Evolutionary conservation across 2,797 vertebrate genomes (phyloP).

Genomic region (Chaunax sp.): DNA sequence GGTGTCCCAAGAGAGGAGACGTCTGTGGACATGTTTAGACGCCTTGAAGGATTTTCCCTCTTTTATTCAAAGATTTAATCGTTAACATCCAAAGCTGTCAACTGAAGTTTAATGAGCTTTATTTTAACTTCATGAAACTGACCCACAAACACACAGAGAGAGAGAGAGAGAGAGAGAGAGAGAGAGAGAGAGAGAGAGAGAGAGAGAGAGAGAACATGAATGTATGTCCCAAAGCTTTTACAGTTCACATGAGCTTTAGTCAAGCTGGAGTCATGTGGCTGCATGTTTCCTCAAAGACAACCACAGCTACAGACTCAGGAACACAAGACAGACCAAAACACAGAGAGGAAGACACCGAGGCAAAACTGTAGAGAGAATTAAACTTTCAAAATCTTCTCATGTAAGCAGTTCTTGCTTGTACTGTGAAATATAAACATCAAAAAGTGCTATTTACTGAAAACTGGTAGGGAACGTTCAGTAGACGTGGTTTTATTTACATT

Average conservation of each 20-base stretch:
- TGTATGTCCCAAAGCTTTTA: constrained; percentile 43
- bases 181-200: no score
- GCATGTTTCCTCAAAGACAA: constrained; percentile 50
- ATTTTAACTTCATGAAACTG: constrained; percentile 52
- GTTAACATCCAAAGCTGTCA: constrained; percentile 53
- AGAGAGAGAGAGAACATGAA: no score
- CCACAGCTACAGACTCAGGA: constrained; percentile 20
- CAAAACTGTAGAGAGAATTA: no score
- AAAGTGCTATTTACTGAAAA: no score
- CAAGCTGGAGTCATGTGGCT: constrained; percentile 72
- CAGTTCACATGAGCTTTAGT: constrained; percentile 72
- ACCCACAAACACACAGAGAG: constrained; percentile 26
- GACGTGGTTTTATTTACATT: not conserved
- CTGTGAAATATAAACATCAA: no score
- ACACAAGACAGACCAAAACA: not conserved
- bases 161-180: no score
- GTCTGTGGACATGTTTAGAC: no score
- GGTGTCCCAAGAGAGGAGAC: not conserved
- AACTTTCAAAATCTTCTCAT: no score
- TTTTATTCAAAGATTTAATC: constrained; percentile 37
- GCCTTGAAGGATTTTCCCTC: not conserved
- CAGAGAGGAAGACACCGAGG: not conserved
- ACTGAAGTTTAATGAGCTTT: constrained; percentile 45
- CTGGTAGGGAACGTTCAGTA: not conserved
- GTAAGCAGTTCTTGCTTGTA: no score